Evolutionary conservation across 2,888 invertebrate species (phyloP), one percentile per base, ranked within the genome.

Genomic region (Cordilura impudica): DNA sequence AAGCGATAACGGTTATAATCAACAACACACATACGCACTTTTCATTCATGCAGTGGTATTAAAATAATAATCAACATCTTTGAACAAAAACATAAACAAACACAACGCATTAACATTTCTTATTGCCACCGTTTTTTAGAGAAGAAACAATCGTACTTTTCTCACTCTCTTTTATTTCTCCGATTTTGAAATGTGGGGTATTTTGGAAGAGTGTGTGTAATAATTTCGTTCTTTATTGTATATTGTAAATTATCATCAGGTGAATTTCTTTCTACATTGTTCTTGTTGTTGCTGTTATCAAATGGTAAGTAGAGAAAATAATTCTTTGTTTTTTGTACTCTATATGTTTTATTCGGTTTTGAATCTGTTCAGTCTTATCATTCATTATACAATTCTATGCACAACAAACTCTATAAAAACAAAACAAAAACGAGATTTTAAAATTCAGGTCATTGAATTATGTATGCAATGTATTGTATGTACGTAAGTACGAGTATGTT

Each of bases 371-470:
- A 21, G 29, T 43, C 70, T 79, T 74, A 74, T 74, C 74, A 56
- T 45, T 61, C 56, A 39, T 61, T 71, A n/a, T 71, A 70, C 53
- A 74, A 75, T 74, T 79, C 61, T 51, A 49, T 66, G 39, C 74
- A 66, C 65, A 72, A 31, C 29, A 35, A 6, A 66, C 2, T 51
- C 0, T 1, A 18, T 7, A 45, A 43, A 54, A 35, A 45, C 12
- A 54, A 23, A 5, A 0, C 0, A 26, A n/a, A 19, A 1, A 56
- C 47, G 31, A 14, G 39, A 63, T 75, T 69, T 79, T 16, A 63
- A 75, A 75, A 79, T 74, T 71, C 74, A 79, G 78, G 78, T 75
- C 78, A 79, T 71, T 79, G 74, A 78, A 78, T 78, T 67, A 75
- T 75, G 61, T 67, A 58, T 65, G 56, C 54, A 39, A 39, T 39